Evolutionary conservation across 1,140 invertebrate species (phyloP).

Genomic region (Drosophila ananassae): DNA sequence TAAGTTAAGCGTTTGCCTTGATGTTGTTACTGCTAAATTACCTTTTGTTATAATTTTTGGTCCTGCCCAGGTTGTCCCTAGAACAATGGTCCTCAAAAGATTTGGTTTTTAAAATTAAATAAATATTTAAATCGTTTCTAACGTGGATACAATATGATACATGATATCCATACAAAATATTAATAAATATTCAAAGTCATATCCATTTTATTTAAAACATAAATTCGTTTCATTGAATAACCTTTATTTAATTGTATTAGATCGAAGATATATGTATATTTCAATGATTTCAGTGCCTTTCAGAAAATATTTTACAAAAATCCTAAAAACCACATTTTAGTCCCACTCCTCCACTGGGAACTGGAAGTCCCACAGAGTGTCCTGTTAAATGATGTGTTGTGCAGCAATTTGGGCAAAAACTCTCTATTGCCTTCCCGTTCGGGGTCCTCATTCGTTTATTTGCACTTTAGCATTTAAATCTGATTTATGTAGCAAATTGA

Average conservation of each 20-base stretch:
- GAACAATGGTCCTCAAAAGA: constrained; percentile 28
- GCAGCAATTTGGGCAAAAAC: constrained; percentile 57
- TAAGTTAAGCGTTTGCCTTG: constrained; percentile 74
- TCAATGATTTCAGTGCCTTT: not conserved
- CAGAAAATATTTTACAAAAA: constrained; percentile 4
- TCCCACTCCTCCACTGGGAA: constrained; percentile 34
- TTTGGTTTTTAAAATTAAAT: constrained; percentile 1
- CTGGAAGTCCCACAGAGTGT: not conserved
- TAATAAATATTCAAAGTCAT: constrained; percentile 16
- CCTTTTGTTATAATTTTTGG: constrained; percentile 73
- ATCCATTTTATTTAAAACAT: not conserved
- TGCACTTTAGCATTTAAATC: constrained; percentile 43
- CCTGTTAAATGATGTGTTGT: constrained; percentile 66
- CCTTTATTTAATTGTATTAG: not conserved
- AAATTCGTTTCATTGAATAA: not conserved
- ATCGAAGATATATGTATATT: not conserved
- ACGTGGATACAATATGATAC: no score
- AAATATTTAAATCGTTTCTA: constrained; percentile 3
- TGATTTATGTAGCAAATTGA: constrained; percentile 67
- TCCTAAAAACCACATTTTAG: constrained; percentile 25
- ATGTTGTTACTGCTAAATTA: constrained; percentile 76
- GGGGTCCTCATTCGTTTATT: constrained; percentile 21
- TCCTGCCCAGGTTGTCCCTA: not conserved
- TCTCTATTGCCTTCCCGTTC: not conserved
- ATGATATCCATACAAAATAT: not conserved